Evolutionary conservation across 2,888 invertebrate species (phyloP).

Genomic region (Oxycera nigricornis): DNA sequence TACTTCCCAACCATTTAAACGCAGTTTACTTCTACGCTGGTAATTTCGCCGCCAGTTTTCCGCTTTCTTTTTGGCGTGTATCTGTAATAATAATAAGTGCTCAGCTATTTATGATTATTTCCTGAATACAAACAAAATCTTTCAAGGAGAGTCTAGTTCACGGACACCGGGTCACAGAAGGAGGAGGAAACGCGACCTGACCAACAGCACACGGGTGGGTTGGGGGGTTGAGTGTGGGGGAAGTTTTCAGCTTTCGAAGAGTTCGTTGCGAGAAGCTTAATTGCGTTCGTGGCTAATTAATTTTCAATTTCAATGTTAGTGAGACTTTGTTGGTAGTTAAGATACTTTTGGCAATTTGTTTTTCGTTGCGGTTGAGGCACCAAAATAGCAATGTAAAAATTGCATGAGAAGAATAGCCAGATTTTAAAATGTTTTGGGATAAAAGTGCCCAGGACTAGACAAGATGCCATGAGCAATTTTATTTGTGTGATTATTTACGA

Average conservation of each 20-base stretch:
- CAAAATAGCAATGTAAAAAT: too few relatives aligned
- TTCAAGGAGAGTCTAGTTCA: neutral
- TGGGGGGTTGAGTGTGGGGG: too few relatives aligned
- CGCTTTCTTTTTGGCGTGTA: neutral
- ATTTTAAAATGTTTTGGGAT: too few relatives aligned
- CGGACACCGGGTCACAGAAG: neutral
- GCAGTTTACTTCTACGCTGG: neutral
- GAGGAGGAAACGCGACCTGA: too few relatives aligned
- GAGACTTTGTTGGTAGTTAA: slow-evolving; percentile 4
- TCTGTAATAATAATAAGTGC: slow-evolving; percentile 38
- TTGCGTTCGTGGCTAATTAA: slow-evolving; percentile 36
- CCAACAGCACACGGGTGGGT: too few relatives aligned
- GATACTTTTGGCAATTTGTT: neutral
- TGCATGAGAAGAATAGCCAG: too few relatives aligned
- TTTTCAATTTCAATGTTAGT: slow-evolving; percentile 32
- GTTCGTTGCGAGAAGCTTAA: slow-evolving; percentile 34
- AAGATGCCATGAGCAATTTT: too few relatives aligned
- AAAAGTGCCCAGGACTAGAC: too few relatives aligned
- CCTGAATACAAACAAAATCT: slow-evolving; percentile 18
- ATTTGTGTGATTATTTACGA: too few relatives aligned
- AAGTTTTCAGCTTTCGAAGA: slow-evolving; percentile 15
- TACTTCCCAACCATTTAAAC: neutral
- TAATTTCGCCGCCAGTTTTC: neutral
- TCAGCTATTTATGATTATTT: slow-evolving; percentile 23
- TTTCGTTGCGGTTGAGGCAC: neutral